Percentiles rank a stretch among this genome's conserved stretches.
Evolutionary conservation across 1,140 invertebrate species (phyloP).

Genomic region (Semibalanus balanoides): DNA sequence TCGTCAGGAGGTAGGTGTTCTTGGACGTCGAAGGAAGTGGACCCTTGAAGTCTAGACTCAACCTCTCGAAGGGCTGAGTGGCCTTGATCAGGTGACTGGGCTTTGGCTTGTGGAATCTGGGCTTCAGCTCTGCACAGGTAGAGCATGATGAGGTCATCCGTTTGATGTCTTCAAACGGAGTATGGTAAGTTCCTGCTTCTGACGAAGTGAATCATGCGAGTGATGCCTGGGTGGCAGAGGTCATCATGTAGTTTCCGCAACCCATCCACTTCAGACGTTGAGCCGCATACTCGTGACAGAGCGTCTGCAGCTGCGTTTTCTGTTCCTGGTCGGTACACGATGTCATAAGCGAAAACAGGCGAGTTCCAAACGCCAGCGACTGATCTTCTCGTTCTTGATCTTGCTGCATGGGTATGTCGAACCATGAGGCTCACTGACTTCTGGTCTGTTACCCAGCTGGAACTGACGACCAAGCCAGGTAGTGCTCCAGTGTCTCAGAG

Average conservation of each 20-base stretch:
- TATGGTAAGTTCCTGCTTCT: conserved; percentile 19
- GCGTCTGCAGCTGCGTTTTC: conserved; percentile 23
- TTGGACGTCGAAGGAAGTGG: conserved; percentile 20
- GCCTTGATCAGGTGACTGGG: conserved; percentile 20
- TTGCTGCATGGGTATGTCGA: conserved; percentile 17
- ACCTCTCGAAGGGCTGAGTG: conserved; percentile 20
- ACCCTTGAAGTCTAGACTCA: conserved; percentile 25
- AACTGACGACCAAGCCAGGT: conserved; percentile 20
- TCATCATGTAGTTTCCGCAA: conserved; percentile 14
- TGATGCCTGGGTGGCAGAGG: conserved; percentile 23
- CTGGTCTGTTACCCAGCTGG: conserved; percentile 22
- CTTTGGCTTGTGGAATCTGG: conserved; percentile 13
- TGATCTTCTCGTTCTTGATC: conserved; percentile 24
- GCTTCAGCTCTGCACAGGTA: conserved; percentile 19
- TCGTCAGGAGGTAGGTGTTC: conserved; percentile 23
- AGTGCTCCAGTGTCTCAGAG: conserved; percentile 17
- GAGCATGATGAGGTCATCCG: conserved; percentile 14
- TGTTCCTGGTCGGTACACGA: conserved; percentile 22
- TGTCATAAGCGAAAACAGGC: conserved; percentile 22
- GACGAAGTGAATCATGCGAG: conserved; percentile 19
- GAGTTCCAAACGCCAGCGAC: conserved; percentile 21
- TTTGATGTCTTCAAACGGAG: conserved; percentile 20
- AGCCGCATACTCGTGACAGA: conserved; percentile 18
- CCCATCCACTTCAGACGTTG: conserved; percentile 19
- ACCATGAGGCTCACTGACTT: conserved; percentile 22